Conservation (phyloP, 2,113 vertebrate species). For the Ginglymostoma cirratum region DNA sequence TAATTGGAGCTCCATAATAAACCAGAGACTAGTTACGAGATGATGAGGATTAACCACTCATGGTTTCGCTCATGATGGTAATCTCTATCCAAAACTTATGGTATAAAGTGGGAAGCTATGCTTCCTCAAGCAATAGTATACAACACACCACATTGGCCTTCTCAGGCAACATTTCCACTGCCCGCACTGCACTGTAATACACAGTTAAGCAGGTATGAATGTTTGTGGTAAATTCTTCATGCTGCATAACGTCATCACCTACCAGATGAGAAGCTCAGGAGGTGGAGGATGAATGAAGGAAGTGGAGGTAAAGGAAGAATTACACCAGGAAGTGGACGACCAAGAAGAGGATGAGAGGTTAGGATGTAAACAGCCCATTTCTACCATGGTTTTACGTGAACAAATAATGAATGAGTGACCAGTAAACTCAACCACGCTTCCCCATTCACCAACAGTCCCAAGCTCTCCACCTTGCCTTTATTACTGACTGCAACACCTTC, state of each 20-base stretch:
- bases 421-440: neutral
- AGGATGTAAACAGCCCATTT: neutral
- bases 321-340: neutral
- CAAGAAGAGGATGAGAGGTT: neutral
- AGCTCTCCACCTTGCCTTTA: neutral
- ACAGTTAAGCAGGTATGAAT: neutral
- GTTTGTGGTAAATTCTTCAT: neutral
- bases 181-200: neutral
- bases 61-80: neutral
- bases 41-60: neutral
- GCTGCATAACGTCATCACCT: neutral
- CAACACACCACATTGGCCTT: neutral
- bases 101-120: neutral
- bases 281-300: neutral
- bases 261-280: neutral
- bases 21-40: neutral
- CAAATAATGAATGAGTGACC: neutral
- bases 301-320: neutral
- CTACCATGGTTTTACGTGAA: neutral
- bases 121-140: neutral
- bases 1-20: neutral
- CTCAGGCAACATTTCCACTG: neutral
- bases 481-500: too few species aligned
- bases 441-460: neutral
- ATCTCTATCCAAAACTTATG: neutral